Conservation (phyloP, 2,113 vertebrate genomes). For the Caretta caretta region DNA sequence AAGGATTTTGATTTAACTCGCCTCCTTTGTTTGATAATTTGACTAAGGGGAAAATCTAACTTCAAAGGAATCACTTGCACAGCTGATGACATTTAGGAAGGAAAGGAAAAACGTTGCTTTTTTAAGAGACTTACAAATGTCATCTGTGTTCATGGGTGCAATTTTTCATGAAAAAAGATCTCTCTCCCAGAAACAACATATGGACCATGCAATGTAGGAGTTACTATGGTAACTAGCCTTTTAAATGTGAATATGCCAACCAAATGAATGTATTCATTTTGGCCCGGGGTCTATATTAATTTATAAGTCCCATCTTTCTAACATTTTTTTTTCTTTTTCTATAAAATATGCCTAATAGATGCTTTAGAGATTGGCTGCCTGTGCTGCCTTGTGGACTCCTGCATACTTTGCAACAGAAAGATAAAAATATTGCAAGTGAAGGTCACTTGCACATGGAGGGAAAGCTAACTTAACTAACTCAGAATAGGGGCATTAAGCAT, state of each 20-base stretch:
- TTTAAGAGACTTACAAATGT: conserved; percentile 60
- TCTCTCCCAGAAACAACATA: conserved; percentile 57
- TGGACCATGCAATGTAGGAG: conserved; percentile 58
- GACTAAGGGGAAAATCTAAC: conserved; percentile 37
- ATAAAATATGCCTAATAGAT: conserved; percentile 33
- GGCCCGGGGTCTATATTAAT: neutral
- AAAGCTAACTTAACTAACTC: conserved; percentile 44
- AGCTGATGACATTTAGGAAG: conserved; percentile 66
- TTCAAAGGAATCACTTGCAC: conserved; percentile 65
- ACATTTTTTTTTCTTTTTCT: neutral
- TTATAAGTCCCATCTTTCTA: conserved; percentile 16
- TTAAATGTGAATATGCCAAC: conserved; percentile 39
- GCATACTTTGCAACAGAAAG: neutral
- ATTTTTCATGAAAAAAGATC: conserved; percentile 62
- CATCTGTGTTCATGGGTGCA: conserved; percentile 65
- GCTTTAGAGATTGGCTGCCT: neutral
- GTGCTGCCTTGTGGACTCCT: neutral
- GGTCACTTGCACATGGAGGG: neutral
- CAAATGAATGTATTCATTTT: conserved; percentile 41
- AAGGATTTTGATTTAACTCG: conserved; percentile 38
- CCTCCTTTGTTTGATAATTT: conserved; percentile 26
- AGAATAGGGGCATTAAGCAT: conserved; percentile 13
- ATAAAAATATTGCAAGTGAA: conserved; percentile 20
- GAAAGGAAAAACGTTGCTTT: conserved; percentile 36
- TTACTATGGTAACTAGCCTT: conserved; percentile 71